Evolutionary conservation across 2,113 vertebrate species (phyloP), one percentile per base, ranked within the genome.

Genomic region (Cochlearius cochlearius): DNA sequence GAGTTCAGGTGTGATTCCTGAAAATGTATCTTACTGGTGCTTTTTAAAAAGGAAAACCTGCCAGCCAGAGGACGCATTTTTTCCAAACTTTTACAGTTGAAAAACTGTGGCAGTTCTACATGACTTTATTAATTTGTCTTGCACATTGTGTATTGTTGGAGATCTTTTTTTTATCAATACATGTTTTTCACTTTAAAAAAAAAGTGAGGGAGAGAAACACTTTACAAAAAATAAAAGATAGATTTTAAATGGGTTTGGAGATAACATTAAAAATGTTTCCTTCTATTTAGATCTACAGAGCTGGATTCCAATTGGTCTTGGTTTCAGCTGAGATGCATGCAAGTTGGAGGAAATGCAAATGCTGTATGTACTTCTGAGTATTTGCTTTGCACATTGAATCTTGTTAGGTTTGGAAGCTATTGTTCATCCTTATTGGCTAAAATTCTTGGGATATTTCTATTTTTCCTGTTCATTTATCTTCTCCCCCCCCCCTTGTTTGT

Each of bases 251-350:
- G 18, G 9, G 26, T 71, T 58, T 90, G 58, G 30, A 90, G 23
- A 53, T 94, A 67, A 92, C 10, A 36, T 58, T 53, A 45, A 63
- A 47, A 52, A 20, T 34, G 3, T 90, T 97, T 94, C 47, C 36
- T 77, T 94, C 59, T 49, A 52, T 97, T 72, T 79, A 99, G 99
- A 92, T 99, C 99, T 47, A 99, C 99, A 13, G 99, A 99, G 97
- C 95, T 99, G 96, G 99, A 99, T 97, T 99, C 98, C 30, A 99
- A 99, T 83, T 99, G 99, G 99, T 99, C 99, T 12, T 99, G 99
- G 99, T 99, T 99, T 96, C 99, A 99, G 94, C 91, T 99, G 92
- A 98, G 99, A 38, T 99, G 99, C 94, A 99, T 99, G 99, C 99
- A 99, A 95, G 98, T 99, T 18, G 99, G 99, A 91, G 99, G 99